phyloP scores from a whole-genome alignment of 2,888 invertebrate species.

The Lydus trimaculatus region DNA sequence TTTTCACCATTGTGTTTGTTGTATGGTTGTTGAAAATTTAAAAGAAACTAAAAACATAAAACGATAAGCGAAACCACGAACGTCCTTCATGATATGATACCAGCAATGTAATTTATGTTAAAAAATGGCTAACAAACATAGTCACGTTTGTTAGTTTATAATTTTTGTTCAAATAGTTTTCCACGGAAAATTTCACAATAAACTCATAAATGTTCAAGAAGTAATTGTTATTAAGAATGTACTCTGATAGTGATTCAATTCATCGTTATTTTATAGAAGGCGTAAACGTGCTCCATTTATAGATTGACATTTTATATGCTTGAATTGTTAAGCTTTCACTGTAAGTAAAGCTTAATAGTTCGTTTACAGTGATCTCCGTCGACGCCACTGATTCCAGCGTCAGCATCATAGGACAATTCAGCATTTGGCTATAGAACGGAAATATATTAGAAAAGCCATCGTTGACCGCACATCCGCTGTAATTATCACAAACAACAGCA shows the following conservation, averaged over 20 bases:
- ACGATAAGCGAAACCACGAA: constrained; percentile 2
- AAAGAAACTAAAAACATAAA: neutral
- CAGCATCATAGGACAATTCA: constrained; percentile 3
- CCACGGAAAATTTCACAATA: constrained; percentile 1
- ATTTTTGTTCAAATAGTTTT: neutral
- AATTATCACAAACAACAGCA: constrained; percentile 10
- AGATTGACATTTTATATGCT: neutral
- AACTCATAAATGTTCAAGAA: neutral
- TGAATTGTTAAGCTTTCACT: neutral
- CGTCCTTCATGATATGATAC: constrained; percentile 9
- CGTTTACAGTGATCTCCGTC: neutral
- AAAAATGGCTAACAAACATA: constrained; percentile 1
- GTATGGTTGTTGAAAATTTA: neutral
- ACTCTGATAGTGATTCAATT: neutral
- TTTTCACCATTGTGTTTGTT: neutral
- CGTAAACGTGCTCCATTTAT: neutral
- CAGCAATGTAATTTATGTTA: neutral
- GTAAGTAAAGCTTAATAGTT: neutral
- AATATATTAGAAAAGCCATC: constrained; percentile 5
- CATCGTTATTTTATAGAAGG: neutral
- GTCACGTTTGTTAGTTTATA: neutral
- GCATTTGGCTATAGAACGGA: constrained; percentile 3
- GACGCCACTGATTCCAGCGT: constrained; percentile 6
- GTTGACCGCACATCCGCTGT: constrained; percentile 14
- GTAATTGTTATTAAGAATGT: neutral